Conservation (phyloP, 2,888 invertebrate genomes). For the Harpalus rubripes region DNA sequence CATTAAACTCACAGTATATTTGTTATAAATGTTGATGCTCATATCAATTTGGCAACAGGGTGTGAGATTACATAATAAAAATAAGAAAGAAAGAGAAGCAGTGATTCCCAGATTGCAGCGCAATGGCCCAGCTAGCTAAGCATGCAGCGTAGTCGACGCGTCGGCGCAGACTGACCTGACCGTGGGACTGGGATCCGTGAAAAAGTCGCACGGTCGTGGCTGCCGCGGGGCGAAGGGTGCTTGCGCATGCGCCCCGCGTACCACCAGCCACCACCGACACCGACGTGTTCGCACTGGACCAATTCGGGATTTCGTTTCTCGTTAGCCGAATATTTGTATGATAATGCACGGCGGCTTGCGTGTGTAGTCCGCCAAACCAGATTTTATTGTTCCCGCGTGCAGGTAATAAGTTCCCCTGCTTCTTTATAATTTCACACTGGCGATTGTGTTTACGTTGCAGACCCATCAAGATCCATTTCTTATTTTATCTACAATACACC, state of each 20-base stretch:
- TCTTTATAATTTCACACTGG: constrained; percentile 53
- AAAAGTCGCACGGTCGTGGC: constrained; percentile 83
- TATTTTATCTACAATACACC: neutral
- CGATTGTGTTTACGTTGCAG: constrained; percentile 35
- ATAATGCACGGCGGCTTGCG: constrained; percentile 45
- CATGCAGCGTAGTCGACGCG: constrained; percentile 18
- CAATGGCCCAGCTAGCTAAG: neutral
- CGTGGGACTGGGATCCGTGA: constrained; percentile 82
- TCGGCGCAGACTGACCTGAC: constrained; percentile 74
- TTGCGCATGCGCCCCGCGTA: constrained; percentile 70
- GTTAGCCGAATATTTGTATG: constrained; percentile 55
- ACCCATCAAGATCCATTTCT: neutral
- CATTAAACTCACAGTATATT: too few species aligned
- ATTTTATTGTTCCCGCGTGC: constrained; percentile 49
- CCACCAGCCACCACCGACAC: constrained; percentile 76
- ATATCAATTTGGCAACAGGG: constrained; percentile 36
- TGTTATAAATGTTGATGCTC: neutral
- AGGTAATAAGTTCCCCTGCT: constrained; percentile 49
- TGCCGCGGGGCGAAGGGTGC: constrained; percentile 76
- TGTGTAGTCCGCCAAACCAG: constrained; percentile 38
- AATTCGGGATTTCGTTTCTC: constrained; percentile 32
- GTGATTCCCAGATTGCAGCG: constrained; percentile 34
- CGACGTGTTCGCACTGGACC: constrained; percentile 70
- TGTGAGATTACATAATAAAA: constrained; percentile 5
- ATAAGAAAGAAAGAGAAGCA: constrained; percentile 13